Percentiles rank a stretch among this genome's conserved stretches.
phyloP scores from a whole-genome alignment of 2,797 vertebrate genomes.

The Gambusia yucatana region DNA sequence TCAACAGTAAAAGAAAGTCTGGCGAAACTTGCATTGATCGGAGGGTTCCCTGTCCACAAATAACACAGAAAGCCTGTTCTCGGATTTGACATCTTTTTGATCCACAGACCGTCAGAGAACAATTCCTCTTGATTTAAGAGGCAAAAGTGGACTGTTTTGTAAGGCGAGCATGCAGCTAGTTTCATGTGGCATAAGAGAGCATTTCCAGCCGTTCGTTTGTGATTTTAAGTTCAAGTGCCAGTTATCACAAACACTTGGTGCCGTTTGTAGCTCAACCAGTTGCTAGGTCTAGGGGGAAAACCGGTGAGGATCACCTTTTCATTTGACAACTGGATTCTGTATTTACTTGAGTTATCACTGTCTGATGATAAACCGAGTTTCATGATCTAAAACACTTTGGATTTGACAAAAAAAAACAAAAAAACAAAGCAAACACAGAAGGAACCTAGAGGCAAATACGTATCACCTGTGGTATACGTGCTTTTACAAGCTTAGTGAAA shows the following conservation, averaged over 20 bases:
- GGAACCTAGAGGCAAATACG: not conserved
- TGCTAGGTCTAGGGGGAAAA: not conserved
- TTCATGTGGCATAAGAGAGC: not conserved
- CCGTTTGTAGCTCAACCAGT: not conserved
- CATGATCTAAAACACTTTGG: not conserved
- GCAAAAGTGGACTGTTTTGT: not conserved
- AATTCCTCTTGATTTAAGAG: not conserved
- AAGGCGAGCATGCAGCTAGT: not conserved
- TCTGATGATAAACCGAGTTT: not conserved
- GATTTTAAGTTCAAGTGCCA: not conserved
- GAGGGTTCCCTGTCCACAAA: not conserved
- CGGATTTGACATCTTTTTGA: not conserved
- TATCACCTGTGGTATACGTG: not conserved
- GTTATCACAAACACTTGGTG: not conserved
- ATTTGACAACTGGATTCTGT: not conserved
- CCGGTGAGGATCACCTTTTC: no score
- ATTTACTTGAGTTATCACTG: not conserved
- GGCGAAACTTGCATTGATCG: not conserved
- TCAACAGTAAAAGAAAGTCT: not conserved
- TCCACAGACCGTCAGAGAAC: not conserved
- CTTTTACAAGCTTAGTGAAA: slow-evolving; percentile 28
- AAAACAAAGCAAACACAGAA: not conserved
- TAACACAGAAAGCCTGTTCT: not conserved
- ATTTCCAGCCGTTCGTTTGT: not conserved
- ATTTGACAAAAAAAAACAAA: not conserved